Conservation (phyloP, 2,797 vertebrate species). For the Phrynocephalus forsythii region DNA sequence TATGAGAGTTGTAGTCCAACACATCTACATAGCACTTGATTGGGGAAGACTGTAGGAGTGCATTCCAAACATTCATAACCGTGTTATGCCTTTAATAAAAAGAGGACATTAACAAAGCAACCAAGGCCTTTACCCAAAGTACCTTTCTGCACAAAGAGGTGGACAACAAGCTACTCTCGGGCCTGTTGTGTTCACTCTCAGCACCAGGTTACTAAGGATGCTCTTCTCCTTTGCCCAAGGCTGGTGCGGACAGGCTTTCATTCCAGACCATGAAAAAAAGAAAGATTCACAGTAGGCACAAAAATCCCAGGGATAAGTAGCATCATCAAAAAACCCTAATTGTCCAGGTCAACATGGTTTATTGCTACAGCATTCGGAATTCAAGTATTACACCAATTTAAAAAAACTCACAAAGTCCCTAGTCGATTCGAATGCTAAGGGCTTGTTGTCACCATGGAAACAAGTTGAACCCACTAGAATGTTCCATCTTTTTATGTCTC, state of each 20-base stretch:
- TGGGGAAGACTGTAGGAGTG: not conserved
- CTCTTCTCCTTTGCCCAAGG: not conserved
- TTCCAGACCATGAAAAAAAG: not conserved
- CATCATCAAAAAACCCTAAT: not conserved
- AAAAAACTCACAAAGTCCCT: slow-evolving; percentile 4
- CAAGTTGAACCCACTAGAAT: not conserved
- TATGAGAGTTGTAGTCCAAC: not conserved
- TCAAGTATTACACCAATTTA: slow-evolving; percentile 49
- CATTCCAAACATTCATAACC: not conserved
- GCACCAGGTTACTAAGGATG: not conserved
- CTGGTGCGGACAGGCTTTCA: not conserved
- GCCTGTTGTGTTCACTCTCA: not conserved
- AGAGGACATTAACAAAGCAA: not conserved
- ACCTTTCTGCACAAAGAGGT: not conserved
- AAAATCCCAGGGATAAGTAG: too few species aligned
- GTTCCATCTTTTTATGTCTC: not conserved
- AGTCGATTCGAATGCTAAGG: not conserved
- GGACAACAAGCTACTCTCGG: not conserved
- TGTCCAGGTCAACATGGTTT: slow-evolving; percentile 52
- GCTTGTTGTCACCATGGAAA: not conserved
- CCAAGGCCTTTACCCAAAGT: too few species aligned
- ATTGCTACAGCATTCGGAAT: slow-evolving; percentile 61
- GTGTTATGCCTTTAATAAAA: not conserved
- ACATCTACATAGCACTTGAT: not conserved
- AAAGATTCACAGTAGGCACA: not conserved